Conservation (phyloP, 2,888 invertebrate genomes). For the Anodontia alba region DNA sequence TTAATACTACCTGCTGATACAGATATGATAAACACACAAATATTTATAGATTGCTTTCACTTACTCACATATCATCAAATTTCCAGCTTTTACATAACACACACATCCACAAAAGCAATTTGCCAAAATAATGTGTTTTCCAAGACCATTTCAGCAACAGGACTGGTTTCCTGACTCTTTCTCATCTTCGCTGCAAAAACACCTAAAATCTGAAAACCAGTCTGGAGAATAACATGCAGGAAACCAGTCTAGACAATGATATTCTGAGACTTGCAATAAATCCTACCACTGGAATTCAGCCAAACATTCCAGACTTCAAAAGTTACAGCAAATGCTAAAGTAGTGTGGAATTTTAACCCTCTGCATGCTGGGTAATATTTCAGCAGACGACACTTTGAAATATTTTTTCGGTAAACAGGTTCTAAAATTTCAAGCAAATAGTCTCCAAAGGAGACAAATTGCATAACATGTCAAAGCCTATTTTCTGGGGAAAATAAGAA, state of each 20-base stretch:
- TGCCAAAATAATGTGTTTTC: not conserved
- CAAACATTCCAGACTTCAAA: not conserved
- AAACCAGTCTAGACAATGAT: not conserved
- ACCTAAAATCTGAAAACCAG: too few relatives aligned
- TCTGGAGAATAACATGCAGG: not conserved
- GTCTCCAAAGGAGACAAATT: too few relatives aligned
- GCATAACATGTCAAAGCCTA: too few relatives aligned
- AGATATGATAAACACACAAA: conserved; percentile 3
- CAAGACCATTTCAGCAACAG: not conserved
- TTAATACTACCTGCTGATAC: not conserved
- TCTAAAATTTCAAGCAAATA: too few relatives aligned
- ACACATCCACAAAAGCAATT: not conserved
- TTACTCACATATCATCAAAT: not conserved
- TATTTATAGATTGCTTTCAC: conserved; percentile 2
- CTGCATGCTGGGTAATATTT: too few relatives aligned
- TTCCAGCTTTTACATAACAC: not conserved
- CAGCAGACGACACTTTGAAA: too few relatives aligned
- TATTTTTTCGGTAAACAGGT: too few relatives aligned
- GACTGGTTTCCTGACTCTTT: not conserved
- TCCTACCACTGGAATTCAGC: not conserved
- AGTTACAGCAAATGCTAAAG: not conserved
- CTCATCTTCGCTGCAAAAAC: too few relatives aligned
- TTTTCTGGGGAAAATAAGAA: too few relatives aligned
- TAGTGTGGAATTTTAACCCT: not conserved
- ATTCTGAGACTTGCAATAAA: not conserved